These are phyloP conservation scores for Pavo muticus DNA, from an alignment of 2,113 vertebrate species.

Conservation along the genomic window DNA sequence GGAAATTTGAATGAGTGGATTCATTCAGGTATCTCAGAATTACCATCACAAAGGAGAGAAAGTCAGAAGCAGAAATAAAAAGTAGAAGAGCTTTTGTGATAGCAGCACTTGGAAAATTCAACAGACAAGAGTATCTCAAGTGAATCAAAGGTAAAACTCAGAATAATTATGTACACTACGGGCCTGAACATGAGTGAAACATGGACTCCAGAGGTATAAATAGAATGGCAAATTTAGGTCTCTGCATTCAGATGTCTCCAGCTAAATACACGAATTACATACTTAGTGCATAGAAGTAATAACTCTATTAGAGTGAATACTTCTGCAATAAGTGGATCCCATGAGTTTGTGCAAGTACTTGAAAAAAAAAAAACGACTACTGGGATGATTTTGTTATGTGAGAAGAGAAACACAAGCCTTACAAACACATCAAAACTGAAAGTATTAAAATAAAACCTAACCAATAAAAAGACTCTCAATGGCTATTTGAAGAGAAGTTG, in stretches of 20 bases:
- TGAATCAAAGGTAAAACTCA: not conserved
- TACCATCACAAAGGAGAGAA: conserved; percentile 41
- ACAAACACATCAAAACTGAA: not conserved
- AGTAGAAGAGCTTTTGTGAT: conserved; percentile 15
- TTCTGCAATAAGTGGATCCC: not conserved
- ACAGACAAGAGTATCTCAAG: conserved; percentile 7
- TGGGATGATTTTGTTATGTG: not conserved
- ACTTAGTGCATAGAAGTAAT: not conserved
- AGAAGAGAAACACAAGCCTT: not conserved
- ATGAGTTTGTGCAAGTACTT: not conserved
- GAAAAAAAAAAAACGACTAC: not conserved
- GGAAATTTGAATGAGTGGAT: conserved; percentile 22
- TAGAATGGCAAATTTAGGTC: not conserved
- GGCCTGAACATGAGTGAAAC: not conserved
- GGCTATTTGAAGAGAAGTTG: not conserved
- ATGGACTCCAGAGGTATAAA: not conserved
- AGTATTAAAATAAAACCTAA: not conserved
- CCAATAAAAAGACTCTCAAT: not conserved
- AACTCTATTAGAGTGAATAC: not conserved
- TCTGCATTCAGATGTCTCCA: not conserved
- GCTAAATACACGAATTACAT: not conserved
- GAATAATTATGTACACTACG: not conserved
- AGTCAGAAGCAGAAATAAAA: conserved; percentile 36
- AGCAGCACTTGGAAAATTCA: conserved; percentile 20
- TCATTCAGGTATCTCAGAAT: conserved; percentile 31